Evolutionary conservation across 2,888 invertebrate genomes (phyloP), one percentile per base, ranked within the genome.

Genomic region (Amitus sp.): DNA sequence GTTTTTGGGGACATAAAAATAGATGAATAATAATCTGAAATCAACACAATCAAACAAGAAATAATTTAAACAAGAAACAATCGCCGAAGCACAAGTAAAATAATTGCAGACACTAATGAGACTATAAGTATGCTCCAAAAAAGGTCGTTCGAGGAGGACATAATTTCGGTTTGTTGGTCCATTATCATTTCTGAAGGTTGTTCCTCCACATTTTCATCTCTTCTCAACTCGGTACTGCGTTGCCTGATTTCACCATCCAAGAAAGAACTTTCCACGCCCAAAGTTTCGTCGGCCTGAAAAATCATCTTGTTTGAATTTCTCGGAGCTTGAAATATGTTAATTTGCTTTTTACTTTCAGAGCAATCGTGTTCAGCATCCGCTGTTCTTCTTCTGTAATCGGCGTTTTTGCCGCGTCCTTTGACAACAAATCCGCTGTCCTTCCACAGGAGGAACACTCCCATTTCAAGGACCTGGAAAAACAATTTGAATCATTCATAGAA

Each of bases 361-460:
- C 84, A 62, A 87, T 86, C 62, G 85, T 84, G 64, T 84, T 80
- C 17, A 87, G 78, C 73, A 87, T 79, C 34, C 83, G 82, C 20
- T 82, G 82, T 67, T 87, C 87, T 67, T 87, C 86, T 66, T 84
- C 79, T 0, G 86, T 85, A 15, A 86, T 78, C 7, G 83, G 83
- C 64, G 76, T 77, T 19, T 79, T 75, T 3, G 76, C 73, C 28
- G 77, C 76, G 40, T 79, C 78, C 50, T 80, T 78, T 1, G 83
- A 79, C 42, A 90, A 77, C 52, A 87, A 83, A 49, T 85, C 79
- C 1, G 83, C 78, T 47, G 89, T 85, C 67, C 83, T 84, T 1
- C 90, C 90, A 81, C 91, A 91, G 9, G 80, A 80, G 1, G 84
- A 80, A 73, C 91, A 91, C 69, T 86, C 85, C 88, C 88, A 91